A percentile compares a stretch with the other conserved stretches of the same genome.
These are phyloP conservation scores for Conopomorpha cramerella DNA, from an alignment of 1,140 invertebrate species.

Conservation along the genomic window DNA sequence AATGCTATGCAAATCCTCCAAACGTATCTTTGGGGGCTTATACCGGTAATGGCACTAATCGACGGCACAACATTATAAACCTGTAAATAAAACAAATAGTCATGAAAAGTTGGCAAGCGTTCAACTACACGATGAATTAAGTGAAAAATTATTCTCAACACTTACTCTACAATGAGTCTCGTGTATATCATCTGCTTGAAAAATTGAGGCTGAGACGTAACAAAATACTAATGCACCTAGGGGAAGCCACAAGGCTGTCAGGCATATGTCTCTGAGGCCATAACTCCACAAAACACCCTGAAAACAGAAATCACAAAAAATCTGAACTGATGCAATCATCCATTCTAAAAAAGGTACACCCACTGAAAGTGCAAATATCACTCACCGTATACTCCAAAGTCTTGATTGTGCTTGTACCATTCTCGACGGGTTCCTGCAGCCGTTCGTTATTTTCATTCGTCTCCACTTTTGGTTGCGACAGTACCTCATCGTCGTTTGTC, in stretches of 20 bases:
- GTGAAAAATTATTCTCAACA: no score
- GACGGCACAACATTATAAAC: constrained; percentile 91
- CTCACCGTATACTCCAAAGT: constrained; percentile 43
- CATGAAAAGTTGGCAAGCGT: not conserved
- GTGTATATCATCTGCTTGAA: constrained; percentile 88
- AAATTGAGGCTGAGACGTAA: constrained; percentile 84
- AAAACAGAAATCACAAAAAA: constrained; percentile 10
- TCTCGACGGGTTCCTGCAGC: constrained; percentile 28
- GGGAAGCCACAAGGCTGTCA: constrained; percentile 80
- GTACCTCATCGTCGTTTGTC: constrained; percentile 52
- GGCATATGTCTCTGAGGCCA: constrained; percentile 71
- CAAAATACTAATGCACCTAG: constrained; percentile 80
- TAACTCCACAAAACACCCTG: constrained; percentile 55
- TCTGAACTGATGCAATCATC: constrained; percentile 1
- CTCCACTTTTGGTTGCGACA: constrained; percentile 32
- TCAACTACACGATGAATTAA: no score
- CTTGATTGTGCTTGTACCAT: constrained; percentile 26
- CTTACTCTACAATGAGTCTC: constrained; percentile 90
- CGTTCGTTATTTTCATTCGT: constrained; percentile 16
- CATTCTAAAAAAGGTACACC: constrained; percentile 2
- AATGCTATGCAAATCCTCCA: constrained; percentile 91
- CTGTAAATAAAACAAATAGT: constrained; percentile 52
- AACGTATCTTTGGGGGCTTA: constrained; percentile 88
- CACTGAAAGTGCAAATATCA: no score
- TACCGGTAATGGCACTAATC: constrained; percentile 89